These are phyloP conservation scores for Drosophila obscura DNA, from an alignment of 1,140 invertebrate genomes.

Conservation along the genomic window DNA sequence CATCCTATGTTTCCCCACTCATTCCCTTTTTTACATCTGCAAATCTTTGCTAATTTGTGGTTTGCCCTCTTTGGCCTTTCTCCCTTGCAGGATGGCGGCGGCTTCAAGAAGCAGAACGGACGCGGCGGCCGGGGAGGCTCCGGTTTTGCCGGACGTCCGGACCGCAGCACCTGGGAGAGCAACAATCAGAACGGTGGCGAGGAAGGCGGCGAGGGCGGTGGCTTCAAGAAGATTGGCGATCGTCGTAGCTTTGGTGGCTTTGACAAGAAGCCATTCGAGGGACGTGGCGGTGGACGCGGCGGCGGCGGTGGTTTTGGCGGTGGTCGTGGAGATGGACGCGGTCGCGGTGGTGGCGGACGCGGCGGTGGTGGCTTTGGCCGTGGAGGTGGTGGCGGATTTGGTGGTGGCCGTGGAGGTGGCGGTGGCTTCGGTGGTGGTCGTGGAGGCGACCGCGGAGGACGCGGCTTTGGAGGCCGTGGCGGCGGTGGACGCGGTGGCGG, in stretches of 20 bases:
- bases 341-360: conserved; percentile 83
- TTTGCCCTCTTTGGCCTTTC: conserved; percentile 61
- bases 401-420: conserved; percentile 80
- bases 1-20: too few relatives aligned
- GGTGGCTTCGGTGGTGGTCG: conserved; percentile 73
- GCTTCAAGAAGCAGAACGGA: conserved; percentile 71
- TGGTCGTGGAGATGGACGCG: conserved; percentile 77
- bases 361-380: conserved; percentile 78
- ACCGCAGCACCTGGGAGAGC: conserved; percentile 63
- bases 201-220: conserved; percentile 82
- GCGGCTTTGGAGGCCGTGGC: conserved; percentile 58
- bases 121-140: conserved; percentile 83
- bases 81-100: conserved; percentile 53
- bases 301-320: conserved; percentile 82
- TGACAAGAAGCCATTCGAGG: conserved; percentile 83
- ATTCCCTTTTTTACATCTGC: conserved; percentile 9
- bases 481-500: conserved; percentile 79
- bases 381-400: conserved; percentile 21
- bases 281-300: conserved; percentile 82
- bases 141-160: conserved; percentile 71
- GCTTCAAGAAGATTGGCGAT: conserved; percentile 79
- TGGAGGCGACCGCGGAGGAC: conserved; percentile 77
- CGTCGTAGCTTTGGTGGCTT: conserved; percentile 84
- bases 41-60: conserved; percentile 80
- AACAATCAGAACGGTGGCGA: conserved; percentile 73